Evolutionary conservation across 2,797 vertebrate species (phyloP), one percentile per base, ranked within the genome.

Genomic region (Ciconia nigra): DNA sequence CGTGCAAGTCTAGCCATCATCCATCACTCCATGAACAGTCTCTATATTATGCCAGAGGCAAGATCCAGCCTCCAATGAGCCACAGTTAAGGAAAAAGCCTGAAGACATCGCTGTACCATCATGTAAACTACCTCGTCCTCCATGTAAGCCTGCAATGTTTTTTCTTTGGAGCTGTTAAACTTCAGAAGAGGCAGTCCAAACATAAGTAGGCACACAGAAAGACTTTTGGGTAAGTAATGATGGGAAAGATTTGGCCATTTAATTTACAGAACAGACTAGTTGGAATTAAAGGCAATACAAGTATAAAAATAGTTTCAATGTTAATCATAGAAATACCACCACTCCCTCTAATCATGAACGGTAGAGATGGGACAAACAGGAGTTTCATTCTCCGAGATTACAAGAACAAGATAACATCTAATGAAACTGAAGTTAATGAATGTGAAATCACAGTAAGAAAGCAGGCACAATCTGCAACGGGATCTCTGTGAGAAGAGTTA

Each of bases 391-490:
- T 72, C 62, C 73, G 58, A 73, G 57, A 78, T 55, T 47, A 78
- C 54, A 78, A 65, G 63, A 73, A 14, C 33, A 66, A 88, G 92
- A 91, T 91, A 95, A 54, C 10, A 92, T 71, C 82, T 65, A 88
- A 83, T 65, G 69, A 95, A 92, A 93, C 65, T 28, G 15, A 94
- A 94, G 65, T 74, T 86, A 95, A 94, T 69, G 37, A 83, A 91
- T 49, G 24, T 55, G 59, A 92, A 85, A 79, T 66, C 65, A 78
- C 20, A 66, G 42, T 39, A 83, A 83, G 69, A 90, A 15, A 81
- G 31, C 31, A 87, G 37, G 29, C 31, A 92, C 77, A 92, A 89
- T 80, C 92, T 94, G 29, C 71, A 93, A 67, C 0, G 18, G 41
- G 35, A 96, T 93, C 79, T 95, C 65, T 67, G 37, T 49, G 41